These are phyloP conservation scores for Seira ritae DNA, from an alignment of 2,888 invertebrate genomes.

Conservation along the genomic window DNA sequence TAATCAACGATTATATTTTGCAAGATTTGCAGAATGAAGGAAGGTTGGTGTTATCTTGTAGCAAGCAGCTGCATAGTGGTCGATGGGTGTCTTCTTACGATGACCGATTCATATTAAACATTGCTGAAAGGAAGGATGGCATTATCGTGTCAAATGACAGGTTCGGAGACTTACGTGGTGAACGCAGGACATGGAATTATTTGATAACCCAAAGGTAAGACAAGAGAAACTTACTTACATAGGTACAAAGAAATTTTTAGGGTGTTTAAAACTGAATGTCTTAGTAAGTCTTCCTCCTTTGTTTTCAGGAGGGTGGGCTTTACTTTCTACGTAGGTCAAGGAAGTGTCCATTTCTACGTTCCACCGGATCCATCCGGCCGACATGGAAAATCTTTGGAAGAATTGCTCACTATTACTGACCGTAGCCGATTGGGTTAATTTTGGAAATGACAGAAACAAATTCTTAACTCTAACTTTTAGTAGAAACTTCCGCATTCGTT, in stretches of 20 bases:
- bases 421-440: too few relatives aligned
- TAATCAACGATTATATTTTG: not conserved
- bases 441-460: too few relatives aligned
- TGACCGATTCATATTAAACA: slow-evolving; percentile 38
- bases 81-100: slow-evolving; percentile 32
- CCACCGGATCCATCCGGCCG: slow-evolving; percentile 33
- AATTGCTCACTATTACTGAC: not conserved
- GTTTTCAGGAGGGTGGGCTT: not conserved
- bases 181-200: slow-evolving; percentile 1
- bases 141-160: slow-evolving; percentile 39
- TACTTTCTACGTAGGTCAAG: slow-evolving; percentile 15
- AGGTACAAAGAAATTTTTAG: too few relatives aligned
- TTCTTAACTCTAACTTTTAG: too few relatives aligned
- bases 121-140: slow-evolving; percentile 18
- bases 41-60: slow-evolving; percentile 9
- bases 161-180: slow-evolving; percentile 13
- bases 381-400: slow-evolving; percentile 28
- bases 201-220: slow-evolving; percentile 14
- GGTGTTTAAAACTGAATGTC: not conserved
- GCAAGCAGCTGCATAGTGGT: not conserved
- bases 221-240: too few relatives aligned
- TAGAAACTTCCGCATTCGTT: too few relatives aligned
- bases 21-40: not conserved
- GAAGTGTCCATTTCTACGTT: slow-evolving; percentile 13
- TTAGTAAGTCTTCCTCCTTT: not conserved